These are phyloP conservation scores for Forbesichthys agassizii DNA, from an alignment of 2,113 vertebrate genomes.

Conservation along the genomic window DNA sequence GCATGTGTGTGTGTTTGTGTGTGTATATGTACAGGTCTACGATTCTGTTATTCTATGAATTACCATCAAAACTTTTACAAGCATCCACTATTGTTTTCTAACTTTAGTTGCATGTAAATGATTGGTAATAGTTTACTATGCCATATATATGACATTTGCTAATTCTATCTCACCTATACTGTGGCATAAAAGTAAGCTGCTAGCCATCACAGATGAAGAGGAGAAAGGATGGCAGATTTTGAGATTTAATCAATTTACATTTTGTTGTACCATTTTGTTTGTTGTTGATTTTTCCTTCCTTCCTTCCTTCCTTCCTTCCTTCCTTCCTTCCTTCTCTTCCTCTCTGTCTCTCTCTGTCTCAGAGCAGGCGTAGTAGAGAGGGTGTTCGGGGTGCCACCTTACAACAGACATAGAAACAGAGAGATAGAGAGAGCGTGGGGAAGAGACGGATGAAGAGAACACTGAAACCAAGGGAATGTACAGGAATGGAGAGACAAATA, in stretches of 20 bases:
- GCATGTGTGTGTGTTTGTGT: constrained; percentile 4
- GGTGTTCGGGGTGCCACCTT: constrained; percentile 66
- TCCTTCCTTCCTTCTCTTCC: constrained; percentile 1
- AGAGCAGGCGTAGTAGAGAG: constrained; percentile 53
- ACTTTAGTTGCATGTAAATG: too few relatives aligned
- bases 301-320: neutral
- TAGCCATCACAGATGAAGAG: too few relatives aligned
- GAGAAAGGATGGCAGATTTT: too few relatives aligned
- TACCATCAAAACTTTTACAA: too few relatives aligned
- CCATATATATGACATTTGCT: too few relatives aligned
- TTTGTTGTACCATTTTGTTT: neutral
- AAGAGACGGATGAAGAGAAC: constrained; percentile 6
- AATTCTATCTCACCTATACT: too few relatives aligned
- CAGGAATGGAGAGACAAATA: constrained; percentile 2
- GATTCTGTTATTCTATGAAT: too few relatives aligned
- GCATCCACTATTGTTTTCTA: too few relatives aligned
- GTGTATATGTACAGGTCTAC: neutral
- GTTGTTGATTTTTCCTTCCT: neutral
- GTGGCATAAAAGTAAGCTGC: too few relatives aligned
- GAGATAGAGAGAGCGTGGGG: constrained; percentile 31
- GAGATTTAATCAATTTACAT: neutral
- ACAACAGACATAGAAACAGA: constrained; percentile 45
- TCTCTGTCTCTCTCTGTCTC: constrained; percentile 35
- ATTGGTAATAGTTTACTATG: too few relatives aligned
- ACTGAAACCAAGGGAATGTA: neutral